phyloP scores from a whole-genome alignment of 2,113 vertebrate genomes.

The Marcusenius ussheri region DNA sequence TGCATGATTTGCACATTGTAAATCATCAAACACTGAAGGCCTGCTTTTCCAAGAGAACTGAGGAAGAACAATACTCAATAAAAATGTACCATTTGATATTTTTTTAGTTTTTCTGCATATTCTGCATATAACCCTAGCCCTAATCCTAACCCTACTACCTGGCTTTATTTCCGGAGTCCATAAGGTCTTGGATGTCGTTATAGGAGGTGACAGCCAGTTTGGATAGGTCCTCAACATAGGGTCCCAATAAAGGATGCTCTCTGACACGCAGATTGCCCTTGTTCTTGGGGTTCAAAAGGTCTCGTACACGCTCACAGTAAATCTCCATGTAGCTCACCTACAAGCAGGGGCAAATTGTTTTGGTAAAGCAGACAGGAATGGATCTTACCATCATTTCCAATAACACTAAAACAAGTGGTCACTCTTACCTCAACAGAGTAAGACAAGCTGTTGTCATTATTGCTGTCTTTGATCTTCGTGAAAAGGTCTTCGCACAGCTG shows the following conservation, averaged over 20 bases:
- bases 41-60: neutral
- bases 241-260: slow-evolving; percentile 92
- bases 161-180: slow-evolving; percentile 98
- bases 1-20: neutral
- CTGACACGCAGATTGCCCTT: slow-evolving; percentile 92
- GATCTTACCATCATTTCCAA: neutral
- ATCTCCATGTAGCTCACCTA: slow-evolving; percentile 99
- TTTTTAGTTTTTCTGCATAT: slow-evolving; percentile 4
- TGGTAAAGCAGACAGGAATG: neutral
- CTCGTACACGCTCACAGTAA: slow-evolving; percentile 91
- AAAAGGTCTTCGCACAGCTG: slow-evolving; percentile 97
- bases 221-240: slow-evolving; percentile 92
- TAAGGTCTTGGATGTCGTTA: slow-evolving; percentile 94
- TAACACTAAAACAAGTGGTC: neutral
- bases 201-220: slow-evolving; percentile 94
- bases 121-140: neutral
- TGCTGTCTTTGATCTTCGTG: slow-evolving; percentile 82
- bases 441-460: slow-evolving; percentile 83
- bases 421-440: slow-evolving; percentile 92
- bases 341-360: neutral
- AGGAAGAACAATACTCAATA: neutral
- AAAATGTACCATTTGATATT: neutral
- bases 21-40: neutral
- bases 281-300: slow-evolving; percentile 95
- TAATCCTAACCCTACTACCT: slow-evolving; percentile 58